phyloP scores from a whole-genome alignment of 2,797 vertebrate species.

The Oreochromis mossambicus region DNA sequence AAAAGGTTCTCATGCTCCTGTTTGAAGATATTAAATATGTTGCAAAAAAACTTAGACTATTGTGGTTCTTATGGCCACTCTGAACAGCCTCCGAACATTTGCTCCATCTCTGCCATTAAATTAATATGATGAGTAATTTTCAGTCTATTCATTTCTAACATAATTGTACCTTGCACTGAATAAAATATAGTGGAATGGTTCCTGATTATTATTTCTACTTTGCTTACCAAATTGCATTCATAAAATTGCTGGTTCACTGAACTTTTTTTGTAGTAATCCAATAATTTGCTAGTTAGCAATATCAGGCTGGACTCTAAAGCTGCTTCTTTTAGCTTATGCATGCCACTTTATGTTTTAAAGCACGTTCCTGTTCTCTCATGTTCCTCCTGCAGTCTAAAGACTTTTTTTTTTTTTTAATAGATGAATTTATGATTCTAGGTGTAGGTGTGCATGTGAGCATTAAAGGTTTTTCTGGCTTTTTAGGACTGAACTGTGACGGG shows the following conservation, averaged over 20 bases:
- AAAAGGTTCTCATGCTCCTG: not conserved
- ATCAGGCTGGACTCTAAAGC: not conserved
- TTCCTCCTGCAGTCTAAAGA: not conserved
- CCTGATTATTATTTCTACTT: not conserved
- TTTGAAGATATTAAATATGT: not conserved
- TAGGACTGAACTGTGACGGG: not conserved
- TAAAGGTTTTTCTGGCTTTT: not conserved
- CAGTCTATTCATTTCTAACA: not conserved
- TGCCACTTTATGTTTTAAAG: not conserved
- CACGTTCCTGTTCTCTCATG: not conserved
- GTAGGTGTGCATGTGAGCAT: not conserved
- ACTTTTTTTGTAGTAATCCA: not conserved
- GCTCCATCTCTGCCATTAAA: not conserved
- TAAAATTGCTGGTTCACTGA: not conserved
- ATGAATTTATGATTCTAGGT: not conserved
- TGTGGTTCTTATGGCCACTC: not conserved
- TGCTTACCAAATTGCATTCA: not conserved
- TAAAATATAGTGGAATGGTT: not conserved
- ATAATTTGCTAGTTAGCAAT: not conserved
- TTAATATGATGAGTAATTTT: not conserved
- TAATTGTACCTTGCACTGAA: not conserved
- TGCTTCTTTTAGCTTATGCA: not conserved
- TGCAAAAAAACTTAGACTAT: not conserved
- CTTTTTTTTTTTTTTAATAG: not conserved
- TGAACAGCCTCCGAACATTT: rapidly evolving